Base-by-base conservation (phyloP, 2,113 vertebrate genomes). In the Larimichthys crocea region DNA sequence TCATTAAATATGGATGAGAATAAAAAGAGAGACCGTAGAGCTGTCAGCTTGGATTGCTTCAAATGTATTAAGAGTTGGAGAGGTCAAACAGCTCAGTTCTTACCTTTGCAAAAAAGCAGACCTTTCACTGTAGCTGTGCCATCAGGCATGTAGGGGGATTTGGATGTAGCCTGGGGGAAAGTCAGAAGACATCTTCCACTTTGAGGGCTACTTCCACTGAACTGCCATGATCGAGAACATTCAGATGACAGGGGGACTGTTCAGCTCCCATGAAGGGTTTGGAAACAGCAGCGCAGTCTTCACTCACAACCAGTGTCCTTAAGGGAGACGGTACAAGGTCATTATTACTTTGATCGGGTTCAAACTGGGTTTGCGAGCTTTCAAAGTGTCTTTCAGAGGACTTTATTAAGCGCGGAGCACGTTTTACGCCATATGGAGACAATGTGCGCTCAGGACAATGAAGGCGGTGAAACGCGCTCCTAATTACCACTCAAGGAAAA, bases 61-160 rank as follows among this genome's bases (percentile, higher is more conserved):
- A 14, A 19, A 0, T 17, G 64, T 76, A 70, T 5, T 9, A 3
- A 40, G 26, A 60, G 55, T 71, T 57, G 24, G n/a, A 64, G 26
- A 68, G 42, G 68, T 81, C 35, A 74, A 49, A 79, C 20, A 62
- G 50, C 59, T 74, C 19, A 22, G 76, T 10, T 29, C 91, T 88
- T 90, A 93, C 93, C 92, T 92, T 87, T 57, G 81, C 46, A 76
- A 60, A 49, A 12, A 76, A 86, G 74, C 64, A 1, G 46, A 84
- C 49, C 56, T 74, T 74, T 69, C 62, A 50, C 80, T 31, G 72
- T 80, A 79, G 86, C 42, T 72, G 89, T 85, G 76, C 84, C 87
- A 82, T 91, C n/a, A 90, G 71, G 55, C 76, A 76, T 3, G 70
- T 52, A 70, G 29, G 31, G 56, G 76, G 76, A 31, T 74, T 26